phyloP scores from a whole-genome alignment of 2,113 vertebrate species.

The Erinaceus europaeus region DNA sequence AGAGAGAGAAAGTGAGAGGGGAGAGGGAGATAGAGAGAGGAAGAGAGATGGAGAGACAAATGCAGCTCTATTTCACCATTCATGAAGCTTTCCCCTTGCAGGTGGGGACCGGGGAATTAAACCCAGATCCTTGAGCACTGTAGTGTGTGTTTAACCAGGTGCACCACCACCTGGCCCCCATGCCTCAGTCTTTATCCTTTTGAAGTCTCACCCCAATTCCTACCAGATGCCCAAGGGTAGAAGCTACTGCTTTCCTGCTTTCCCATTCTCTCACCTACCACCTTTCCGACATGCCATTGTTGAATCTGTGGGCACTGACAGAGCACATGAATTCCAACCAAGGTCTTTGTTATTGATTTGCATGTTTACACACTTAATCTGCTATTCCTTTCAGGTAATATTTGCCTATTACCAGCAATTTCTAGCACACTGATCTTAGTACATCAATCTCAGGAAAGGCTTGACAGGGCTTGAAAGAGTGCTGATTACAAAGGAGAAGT shows the following conservation, averaged over 20 bases:
- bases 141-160: too few relatives aligned
- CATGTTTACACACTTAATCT: constrained; percentile 36
- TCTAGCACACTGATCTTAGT: constrained; percentile 52
- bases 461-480: constrained; percentile 41
- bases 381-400: constrained; percentile 40
- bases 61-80: too few relatives aligned
- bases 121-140: too few relatives aligned
- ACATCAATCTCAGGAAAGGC: constrained; percentile 44
- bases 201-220: fast-evolving
- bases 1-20: too few relatives aligned
- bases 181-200: not conserved
- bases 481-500: constrained; percentile 50
- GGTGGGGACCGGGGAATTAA: too few relatives aligned
- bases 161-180: not conserved
- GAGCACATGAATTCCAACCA: not conserved
- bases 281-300: not conserved
- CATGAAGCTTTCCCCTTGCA: too few relatives aligned
- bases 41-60: too few relatives aligned
- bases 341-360: constrained; percentile 40
- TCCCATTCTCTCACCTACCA: too few relatives aligned
- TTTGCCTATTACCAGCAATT: constrained; percentile 60
- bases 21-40: too few relatives aligned
- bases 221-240: not conserved
- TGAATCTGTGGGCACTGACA: not conserved
- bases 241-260: fast-evolving